Evolutionary conservation across 2,888 invertebrate species (phyloP), one percentile per base, ranked within the genome.

Genomic region (Uropetala carovei): DNA sequence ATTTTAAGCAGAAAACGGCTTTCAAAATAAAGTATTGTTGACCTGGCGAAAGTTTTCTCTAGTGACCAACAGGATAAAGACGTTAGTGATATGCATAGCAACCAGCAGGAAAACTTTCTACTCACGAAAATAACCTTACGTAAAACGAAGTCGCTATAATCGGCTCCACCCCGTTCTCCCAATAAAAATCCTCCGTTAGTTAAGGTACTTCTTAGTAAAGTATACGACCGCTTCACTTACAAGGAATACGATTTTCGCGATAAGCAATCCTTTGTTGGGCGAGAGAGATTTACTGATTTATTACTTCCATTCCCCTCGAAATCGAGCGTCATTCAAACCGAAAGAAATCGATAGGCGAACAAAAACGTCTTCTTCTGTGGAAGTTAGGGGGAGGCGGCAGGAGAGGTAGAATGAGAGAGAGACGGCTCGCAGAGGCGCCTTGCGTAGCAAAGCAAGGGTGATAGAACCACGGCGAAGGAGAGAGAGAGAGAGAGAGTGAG

Each of bases 401-500:
- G 92, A 92, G 93, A 93, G 93, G 92, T 93, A 93, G 93, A 92
- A 93, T 92, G 93, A 92, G 92, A 93, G 93, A 93, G 89, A 91
- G 92, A 91, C 91, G 22, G 58, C 83, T 83, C 82, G 57, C 81
- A 18, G 81, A 60, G 59, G 91, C 22, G 13, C n/a, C 68, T 85
- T 91, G 83, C 92, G 92, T 91, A 92, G 92, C 92, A 84, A 86
- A 43, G 92, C 86, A 10, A 64, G 91, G 91, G 84, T 57, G 57
- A 22, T 13, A 22, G 11, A 13, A 75, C 43, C 43, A 43, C 64
- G 92, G 68, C 86, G 81, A 91, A 89, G 81, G 93, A 92, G 92
- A 85, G 92, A 83, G 56, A 81, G 91, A 16, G 60, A 16, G 22
- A 43, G 92, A 82, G 68, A 43, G 68, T 59, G 91, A 86, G 68